phyloP scores from a whole-genome alignment of 1,140 invertebrate species.

The Charaxes varanes region DNA sequence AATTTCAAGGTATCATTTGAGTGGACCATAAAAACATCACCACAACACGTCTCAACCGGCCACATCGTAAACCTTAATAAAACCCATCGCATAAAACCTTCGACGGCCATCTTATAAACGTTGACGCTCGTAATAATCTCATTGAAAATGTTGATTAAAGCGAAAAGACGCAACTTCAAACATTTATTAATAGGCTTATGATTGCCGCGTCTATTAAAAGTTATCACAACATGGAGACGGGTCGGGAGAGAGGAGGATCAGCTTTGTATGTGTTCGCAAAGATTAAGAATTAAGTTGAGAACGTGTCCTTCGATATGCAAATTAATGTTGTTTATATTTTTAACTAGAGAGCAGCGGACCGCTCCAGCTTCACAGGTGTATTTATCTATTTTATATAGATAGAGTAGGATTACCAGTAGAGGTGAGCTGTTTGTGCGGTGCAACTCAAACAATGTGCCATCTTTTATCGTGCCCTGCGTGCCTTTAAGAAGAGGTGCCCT shows the following conservation, averaged over 20 bases:
- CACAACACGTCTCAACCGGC: constrained; percentile 8
- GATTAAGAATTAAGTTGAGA: constrained; percentile 7
- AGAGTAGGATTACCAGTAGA: too few relatives aligned
- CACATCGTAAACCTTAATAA: constrained; percentile 22
- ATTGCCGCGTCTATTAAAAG: constrained; percentile 48
- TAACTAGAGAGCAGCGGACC: too few relatives aligned
- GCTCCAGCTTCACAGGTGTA: too few relatives aligned
- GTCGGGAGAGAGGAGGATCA: constrained; percentile 36
- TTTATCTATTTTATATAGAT: too few relatives aligned
- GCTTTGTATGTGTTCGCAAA: constrained; percentile 17
- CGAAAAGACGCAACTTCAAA: constrained; percentile 38
- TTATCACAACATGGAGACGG: constrained; percentile 41
- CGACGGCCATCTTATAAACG: constrained; percentile 39
- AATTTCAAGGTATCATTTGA: constrained; percentile 14
- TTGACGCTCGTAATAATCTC: constrained; percentile 30
- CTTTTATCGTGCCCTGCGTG: too few relatives aligned
- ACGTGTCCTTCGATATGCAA: too few relatives aligned
- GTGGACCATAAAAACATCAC: constrained; percentile 12
- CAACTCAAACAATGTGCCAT: too few relatives aligned
- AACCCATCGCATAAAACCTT: constrained; percentile 16
- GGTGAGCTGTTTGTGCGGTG: too few relatives aligned
- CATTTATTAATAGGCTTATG: constrained; percentile 54
- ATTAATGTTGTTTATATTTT: too few relatives aligned
- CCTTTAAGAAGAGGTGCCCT: too few relatives aligned
- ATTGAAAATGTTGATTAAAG: constrained; percentile 55